Evolutionary conservation across 2,113 vertebrate species (phyloP).

Genomic region (Rousettus leschenaultii): DNA sequence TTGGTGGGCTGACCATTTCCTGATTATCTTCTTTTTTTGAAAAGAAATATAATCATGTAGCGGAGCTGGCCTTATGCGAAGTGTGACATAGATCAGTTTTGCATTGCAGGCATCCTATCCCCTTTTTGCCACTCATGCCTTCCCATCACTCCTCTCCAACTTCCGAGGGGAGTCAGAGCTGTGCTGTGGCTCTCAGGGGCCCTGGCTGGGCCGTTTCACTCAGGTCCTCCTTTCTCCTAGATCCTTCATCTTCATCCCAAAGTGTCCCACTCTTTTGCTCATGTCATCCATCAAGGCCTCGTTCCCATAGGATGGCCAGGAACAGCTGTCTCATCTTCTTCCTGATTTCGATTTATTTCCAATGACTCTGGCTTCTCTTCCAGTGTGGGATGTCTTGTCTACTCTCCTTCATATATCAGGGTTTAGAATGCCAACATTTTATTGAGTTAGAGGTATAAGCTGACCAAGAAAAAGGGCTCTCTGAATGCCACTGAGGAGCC

Average conservation of each 20-base stretch:
- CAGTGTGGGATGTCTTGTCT: background rate
- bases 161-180: background rate
- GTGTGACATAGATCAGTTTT: background rate
- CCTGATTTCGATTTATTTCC: background rate
- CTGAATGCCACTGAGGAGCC: background rate
- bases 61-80: background rate
- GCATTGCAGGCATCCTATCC: background rate
- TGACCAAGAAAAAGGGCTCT: background rate
- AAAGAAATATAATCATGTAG: background rate
- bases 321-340: background rate
- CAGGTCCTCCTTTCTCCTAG: background rate
- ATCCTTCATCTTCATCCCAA: background rate
- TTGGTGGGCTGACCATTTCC: background rate
- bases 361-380: background rate
- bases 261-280: background rate
- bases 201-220: background rate
- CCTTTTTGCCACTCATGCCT: background rate
- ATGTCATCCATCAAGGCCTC: background rate
- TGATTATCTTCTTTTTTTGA: background rate
- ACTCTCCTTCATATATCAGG: background rate
- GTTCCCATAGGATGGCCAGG: background rate
- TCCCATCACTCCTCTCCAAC: background rate
- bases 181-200: background rate
- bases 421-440: background rate
- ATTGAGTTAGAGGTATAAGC: background rate